Evolutionary conservation across 2,113 vertebrate species (phyloP).

Genomic region (Eubucco bourcierii): DNA sequence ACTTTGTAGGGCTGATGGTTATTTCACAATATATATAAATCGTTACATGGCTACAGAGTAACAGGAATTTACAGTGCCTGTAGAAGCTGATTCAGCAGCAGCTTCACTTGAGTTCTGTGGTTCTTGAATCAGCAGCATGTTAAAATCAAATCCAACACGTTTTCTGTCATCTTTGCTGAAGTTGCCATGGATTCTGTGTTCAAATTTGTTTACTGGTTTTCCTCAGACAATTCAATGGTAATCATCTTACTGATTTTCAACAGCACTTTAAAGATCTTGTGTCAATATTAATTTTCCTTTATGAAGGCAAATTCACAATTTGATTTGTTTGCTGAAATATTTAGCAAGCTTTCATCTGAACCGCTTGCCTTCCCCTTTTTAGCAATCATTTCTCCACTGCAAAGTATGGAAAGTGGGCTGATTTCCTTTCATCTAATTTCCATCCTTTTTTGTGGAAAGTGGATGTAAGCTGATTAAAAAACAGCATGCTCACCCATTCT

Average conservation of each 20-base stretch:
- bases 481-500: background rate
- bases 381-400: background rate
- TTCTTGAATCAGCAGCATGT: background rate
- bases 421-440: background rate
- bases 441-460: background rate
- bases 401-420: background rate
- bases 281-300: slow-evolving; percentile 61
- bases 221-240: slow-evolving; percentile 55
- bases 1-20: background rate
- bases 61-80: fast-evolving
- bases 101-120: background rate
- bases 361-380: background rate
- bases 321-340: slow-evolving; percentile 31
- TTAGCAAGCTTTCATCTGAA: slow-evolving; percentile 4
- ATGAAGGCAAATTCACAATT: background rate
- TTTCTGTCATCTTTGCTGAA: background rate
- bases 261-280: slow-evolving; percentile 2
- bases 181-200: background rate
- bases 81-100: background rate
- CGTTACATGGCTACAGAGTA: background rate
- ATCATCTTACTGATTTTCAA: slow-evolving; percentile 28
- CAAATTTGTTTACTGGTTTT: slow-evolving; percentile 2
- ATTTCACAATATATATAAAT: background rate
- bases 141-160: background rate
- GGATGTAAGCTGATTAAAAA: background rate